Conservation (phyloP, 2,797 vertebrate species). For the Malacoraja senta region DNA sequence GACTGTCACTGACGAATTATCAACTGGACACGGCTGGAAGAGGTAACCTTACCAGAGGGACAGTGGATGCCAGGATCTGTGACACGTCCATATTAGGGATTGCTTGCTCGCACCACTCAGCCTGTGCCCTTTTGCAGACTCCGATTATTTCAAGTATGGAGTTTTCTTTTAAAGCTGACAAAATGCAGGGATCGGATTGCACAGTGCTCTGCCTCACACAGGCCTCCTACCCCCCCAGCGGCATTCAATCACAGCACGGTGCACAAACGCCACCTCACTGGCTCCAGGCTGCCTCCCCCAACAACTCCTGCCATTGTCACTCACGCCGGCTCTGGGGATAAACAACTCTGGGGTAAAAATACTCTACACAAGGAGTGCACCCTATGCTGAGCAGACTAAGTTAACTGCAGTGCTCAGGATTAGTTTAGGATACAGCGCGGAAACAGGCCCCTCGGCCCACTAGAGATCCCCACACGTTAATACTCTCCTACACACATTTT, state of each 20-base stretch:
- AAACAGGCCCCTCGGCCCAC: too few species aligned
- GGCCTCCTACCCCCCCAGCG: too few species aligned
- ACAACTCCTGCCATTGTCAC: conserved; percentile 10
- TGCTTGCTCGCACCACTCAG: not conserved
- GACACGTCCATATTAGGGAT: conserved; percentile 11
- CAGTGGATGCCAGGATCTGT: not conserved
- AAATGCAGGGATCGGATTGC: not conserved
- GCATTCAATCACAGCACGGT: not conserved
- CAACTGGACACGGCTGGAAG: not conserved
- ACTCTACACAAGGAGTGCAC: not conserved
- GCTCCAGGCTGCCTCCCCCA: not conserved
- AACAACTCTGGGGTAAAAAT: not conserved
- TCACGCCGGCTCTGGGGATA: not conserved
- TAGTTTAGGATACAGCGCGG: too few species aligned
- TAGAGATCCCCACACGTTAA: too few species aligned
- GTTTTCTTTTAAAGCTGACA: conserved; percentile 4
- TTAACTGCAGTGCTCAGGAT: not conserved
- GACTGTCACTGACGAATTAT: not conserved
- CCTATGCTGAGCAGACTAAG: not conserved
- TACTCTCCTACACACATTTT: too few species aligned
- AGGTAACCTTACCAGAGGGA: not conserved
- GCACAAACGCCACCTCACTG: not conserved
- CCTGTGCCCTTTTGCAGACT: conserved; percentile 16
- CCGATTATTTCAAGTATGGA: not conserved
- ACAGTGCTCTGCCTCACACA: not conserved